These are phyloP conservation scores for Halcyon senegalensis DNA, from an alignment of 2,113 vertebrate genomes.

Conservation along the genomic window DNA sequence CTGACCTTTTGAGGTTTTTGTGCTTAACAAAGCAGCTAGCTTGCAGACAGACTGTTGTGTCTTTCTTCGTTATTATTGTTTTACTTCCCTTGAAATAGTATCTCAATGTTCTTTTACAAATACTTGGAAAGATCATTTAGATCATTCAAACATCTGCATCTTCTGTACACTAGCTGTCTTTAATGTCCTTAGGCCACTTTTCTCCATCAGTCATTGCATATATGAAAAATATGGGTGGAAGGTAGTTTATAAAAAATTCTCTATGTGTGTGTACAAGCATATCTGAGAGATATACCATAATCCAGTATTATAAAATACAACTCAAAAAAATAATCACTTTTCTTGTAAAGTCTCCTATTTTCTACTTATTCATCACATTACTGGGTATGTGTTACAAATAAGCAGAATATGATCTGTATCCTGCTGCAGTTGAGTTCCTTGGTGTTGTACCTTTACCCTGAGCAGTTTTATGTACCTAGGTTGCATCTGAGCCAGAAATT, in stretches of 20 bases:
- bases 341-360: not conserved
- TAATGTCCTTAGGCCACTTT: not conserved
- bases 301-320: not conserved
- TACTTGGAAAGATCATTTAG: not conserved
- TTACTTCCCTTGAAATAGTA: not conserved
- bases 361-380: not conserved
- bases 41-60: not conserved
- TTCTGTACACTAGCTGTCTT: not conserved
- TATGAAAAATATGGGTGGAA: not conserved
- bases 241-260: not conserved
- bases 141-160: not conserved
- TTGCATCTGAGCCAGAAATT: not conserved
- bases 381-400: not conserved
- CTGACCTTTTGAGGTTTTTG: not conserved
- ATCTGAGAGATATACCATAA: not conserved
- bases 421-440: not conserved
- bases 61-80: not conserved
- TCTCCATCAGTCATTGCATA: not conserved
- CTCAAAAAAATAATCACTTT: not conserved
- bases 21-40: not conserved
- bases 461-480: not conserved
- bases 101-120: not conserved
- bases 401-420: not conserved
- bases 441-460: not conserved
- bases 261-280: too few relatives aligned